These are phyloP conservation scores for Cheilinus undulatus DNA, from an alignment of 2,113 vertebrate species.

Conservation along the genomic window DNA sequence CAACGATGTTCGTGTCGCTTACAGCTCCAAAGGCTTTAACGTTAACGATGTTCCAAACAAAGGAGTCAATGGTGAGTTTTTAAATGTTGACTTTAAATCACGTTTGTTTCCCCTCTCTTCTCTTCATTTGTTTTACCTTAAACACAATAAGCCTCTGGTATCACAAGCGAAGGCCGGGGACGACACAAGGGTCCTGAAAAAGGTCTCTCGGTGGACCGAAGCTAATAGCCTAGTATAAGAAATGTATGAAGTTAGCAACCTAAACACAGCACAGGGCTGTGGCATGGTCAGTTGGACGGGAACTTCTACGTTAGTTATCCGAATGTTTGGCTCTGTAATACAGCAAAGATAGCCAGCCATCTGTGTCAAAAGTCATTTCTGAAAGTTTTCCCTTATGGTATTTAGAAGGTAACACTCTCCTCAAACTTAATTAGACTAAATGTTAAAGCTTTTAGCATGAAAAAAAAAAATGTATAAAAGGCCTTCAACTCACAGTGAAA, in stretches of 20 bases:
- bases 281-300: no score
- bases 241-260: slow-evolving; percentile 24
- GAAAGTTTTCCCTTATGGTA: background rate
- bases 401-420: background rate
- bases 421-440: background rate
- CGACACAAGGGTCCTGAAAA: slow-evolving; percentile 3
- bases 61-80: slow-evolving; percentile 87
- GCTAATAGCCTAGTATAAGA: background rate
- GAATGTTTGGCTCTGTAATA: background rate
- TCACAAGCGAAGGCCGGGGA: slow-evolving; percentile 14
- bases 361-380: background rate
- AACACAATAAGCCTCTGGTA: background rate
- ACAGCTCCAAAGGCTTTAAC: slow-evolving; percentile 92
- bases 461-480: background rate
- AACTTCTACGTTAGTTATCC: background rate
- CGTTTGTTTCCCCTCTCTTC: no score
- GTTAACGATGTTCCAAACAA: slow-evolving; percentile 91
- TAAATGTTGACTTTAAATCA: background rate
- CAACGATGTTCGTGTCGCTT: slow-evolving; percentile 88
- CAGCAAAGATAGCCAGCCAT: background rate
- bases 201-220: slow-evolving; percentile 27
- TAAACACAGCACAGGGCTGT: slow-evolving; percentile 11
- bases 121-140: background rate
- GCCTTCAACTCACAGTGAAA: background rate
- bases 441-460: background rate